These are phyloP conservation scores for Glyptemys insculpta DNA, from an alignment of 2,797 vertebrate genomes.

Conservation along the genomic window DNA sequence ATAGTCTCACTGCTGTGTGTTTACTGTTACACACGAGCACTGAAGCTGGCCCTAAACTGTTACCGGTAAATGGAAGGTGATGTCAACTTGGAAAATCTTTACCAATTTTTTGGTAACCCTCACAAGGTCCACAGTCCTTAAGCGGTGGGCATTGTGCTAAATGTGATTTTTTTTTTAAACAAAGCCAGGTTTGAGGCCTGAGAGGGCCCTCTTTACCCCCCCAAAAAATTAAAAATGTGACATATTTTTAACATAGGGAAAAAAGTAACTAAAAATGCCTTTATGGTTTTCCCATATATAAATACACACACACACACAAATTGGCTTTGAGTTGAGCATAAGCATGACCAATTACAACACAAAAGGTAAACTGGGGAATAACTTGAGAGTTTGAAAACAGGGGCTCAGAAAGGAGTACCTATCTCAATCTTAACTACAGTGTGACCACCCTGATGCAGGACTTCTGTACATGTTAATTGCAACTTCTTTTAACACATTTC, in stretches of 20 bases:
- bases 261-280: neutral
- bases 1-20: too few species aligned
- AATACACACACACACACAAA: neutral
- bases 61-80: too few species aligned
- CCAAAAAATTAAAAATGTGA: too few species aligned
- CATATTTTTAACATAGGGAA: too few species aligned
- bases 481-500: rapidly evolving
- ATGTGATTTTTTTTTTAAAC: neutral
- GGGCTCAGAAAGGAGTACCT: neutral
- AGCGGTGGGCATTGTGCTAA: too few species aligned
- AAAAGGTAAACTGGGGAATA: neutral
- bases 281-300: neutral
- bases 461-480: neutral
- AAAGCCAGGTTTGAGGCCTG: neutral
- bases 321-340: neutral
- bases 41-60: too few species aligned
- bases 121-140: too few species aligned
- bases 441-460: neutral
- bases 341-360: neutral
- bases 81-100: too few species aligned
- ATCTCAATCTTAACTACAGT: neutral
- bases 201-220: too few species aligned
- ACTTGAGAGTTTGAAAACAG: neutral
- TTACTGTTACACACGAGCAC: too few species aligned
- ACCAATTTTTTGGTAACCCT: too few species aligned